These are phyloP conservation scores for Cyrtodaria siliqua DNA, from an alignment of 2,888 invertebrate genomes.

Conservation along the genomic window DNA sequence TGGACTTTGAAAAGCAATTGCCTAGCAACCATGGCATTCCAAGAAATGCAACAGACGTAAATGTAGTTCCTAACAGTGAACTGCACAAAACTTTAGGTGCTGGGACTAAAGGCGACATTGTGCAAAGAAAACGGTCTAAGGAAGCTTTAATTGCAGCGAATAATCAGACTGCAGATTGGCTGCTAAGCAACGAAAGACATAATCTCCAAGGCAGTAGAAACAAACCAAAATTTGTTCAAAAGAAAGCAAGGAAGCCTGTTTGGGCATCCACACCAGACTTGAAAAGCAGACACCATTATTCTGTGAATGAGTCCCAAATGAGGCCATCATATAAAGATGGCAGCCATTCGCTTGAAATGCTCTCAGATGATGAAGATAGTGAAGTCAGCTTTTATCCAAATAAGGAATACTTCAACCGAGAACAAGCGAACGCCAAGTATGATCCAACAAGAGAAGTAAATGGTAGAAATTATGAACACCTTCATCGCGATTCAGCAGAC, in stretches of 20 bases:
- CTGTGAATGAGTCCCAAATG: too few species aligned
- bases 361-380: too few species aligned
- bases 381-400: too few species aligned
- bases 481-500: not conserved
- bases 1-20: too few species aligned
- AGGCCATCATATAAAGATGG: too few species aligned
- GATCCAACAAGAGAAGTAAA: not conserved
- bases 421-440: too few species aligned
- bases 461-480: not conserved
- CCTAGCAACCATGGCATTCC: too few species aligned
- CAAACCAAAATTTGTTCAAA: not conserved
- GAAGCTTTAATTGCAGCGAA: slow-evolving; percentile 43
- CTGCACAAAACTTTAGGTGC: too few species aligned
- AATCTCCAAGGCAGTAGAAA: not conserved
- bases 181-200: slow-evolving; percentile 38
- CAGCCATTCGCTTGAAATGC: too few species aligned
- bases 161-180: slow-evolving; percentile 57
- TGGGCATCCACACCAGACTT: slow-evolving; percentile 55
- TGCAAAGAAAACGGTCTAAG: slow-evolving; percentile 35
- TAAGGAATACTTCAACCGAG: too few species aligned
- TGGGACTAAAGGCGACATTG: slow-evolving; percentile 22
- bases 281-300: slow-evolving; percentile 8
- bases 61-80: too few species aligned
- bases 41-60: too few species aligned
- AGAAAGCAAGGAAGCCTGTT: slow-evolving; percentile 19